Percentiles rank a stretch among this genome's conserved stretches.
phyloP scores from a whole-genome alignment of 2,888 invertebrate species.

The Crepidodera aurea region DNA sequence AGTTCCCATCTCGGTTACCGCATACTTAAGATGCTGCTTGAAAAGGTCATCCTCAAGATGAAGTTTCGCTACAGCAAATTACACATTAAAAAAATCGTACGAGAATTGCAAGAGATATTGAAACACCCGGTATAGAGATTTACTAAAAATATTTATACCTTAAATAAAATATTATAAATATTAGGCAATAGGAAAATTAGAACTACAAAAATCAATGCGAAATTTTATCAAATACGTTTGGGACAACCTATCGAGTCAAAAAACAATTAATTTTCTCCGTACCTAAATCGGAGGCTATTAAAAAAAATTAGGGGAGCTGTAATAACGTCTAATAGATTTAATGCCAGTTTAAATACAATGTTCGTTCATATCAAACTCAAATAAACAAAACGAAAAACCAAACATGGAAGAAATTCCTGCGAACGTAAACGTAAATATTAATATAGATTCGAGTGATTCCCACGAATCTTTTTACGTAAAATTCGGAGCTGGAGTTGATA shows the following conservation, averaged over 20 bases:
- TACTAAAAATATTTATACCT: no score
- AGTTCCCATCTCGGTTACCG: no score
- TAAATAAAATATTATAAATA: no score
- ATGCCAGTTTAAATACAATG: conserved; percentile 15
- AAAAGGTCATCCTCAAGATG: no score
- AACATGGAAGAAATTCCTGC: conserved; percentile 15
- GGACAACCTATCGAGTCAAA: not conserved
- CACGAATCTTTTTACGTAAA: conserved; percentile 91
- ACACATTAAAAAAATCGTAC: no score
- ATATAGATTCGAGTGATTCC: conserved; percentile 83
- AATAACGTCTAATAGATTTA: conserved; percentile 9
- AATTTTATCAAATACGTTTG: no score
- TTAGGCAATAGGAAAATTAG: no score
- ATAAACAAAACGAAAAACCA: conserved; percentile 3
- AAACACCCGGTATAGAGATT: not conserved
- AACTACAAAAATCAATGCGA: no score
- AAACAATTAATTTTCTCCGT: not conserved
- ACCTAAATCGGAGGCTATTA: not conserved
- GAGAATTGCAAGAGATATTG: no score
- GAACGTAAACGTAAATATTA: not conserved
- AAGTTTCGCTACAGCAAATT: no score
- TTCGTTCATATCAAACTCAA: not conserved
- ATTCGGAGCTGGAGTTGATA: conserved; percentile 89
- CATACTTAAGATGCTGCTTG: no score
- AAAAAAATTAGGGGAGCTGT: conserved; percentile 25